phyloP scores from a whole-genome alignment of 2,888 invertebrate genomes.

The Nesidiocoris tenuis region DNA sequence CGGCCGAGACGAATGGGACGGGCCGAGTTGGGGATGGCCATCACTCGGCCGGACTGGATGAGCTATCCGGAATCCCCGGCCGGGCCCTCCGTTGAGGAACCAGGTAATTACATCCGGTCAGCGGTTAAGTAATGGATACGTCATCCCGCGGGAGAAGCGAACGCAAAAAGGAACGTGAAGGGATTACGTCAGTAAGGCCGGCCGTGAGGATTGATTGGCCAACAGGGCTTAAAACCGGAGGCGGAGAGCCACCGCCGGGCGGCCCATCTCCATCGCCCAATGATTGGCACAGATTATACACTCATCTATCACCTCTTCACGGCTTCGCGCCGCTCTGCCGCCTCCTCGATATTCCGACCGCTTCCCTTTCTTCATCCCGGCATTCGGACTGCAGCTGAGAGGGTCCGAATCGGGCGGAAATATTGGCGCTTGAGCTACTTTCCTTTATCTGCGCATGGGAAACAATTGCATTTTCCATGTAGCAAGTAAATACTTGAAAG shows the following conservation, averaged over 20 bases:
- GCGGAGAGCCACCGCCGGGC: conserved; percentile 5
- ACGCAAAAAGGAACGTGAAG: conserved; percentile 44
- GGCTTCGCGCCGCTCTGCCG: too few species aligned
- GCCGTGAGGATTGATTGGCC: conserved; percentile 43
- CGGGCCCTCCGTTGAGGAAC: neutral
- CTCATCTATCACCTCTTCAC: conserved; percentile 46
- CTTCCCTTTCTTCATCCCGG: too few species aligned
- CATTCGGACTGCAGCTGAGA: too few species aligned
- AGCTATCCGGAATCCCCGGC: neutral
- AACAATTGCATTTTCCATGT: too few species aligned
- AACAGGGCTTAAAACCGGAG: conserved; percentile 38
- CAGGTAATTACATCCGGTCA: conserved; percentile 45
- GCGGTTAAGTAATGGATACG: conserved; percentile 46
- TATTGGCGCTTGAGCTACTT: too few species aligned
- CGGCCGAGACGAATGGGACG: neutral
- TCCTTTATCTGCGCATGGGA: too few species aligned
- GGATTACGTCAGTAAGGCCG: conserved; percentile 41
- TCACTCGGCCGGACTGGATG: neutral
- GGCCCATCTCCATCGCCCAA: conserved; percentile 7
- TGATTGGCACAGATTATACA: conserved; percentile 46
- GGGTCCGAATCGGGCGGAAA: too few species aligned
- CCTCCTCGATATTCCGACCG: too few species aligned
- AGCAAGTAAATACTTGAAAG: too few species aligned
- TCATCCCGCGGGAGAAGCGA: conserved; percentile 41
- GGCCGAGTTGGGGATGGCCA: neutral